These are phyloP conservation scores for Cyprinus carpio DNA, from an alignment of 2,113 vertebrate species.

Conservation along the genomic window DNA sequence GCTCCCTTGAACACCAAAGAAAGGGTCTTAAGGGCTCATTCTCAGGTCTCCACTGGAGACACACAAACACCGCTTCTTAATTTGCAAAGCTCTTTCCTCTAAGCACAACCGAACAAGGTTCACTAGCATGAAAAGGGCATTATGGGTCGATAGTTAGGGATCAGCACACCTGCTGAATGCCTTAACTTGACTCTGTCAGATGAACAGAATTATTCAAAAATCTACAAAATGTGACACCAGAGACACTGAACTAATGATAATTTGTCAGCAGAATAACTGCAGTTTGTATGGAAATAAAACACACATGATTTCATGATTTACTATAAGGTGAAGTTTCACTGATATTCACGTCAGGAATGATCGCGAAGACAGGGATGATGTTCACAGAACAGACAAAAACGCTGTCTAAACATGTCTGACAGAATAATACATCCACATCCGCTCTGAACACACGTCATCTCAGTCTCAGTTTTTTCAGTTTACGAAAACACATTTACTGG, in stretches of 20 bases:
- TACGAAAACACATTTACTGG: neutral
- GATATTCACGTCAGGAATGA: neutral
- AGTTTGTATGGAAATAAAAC: neutral
- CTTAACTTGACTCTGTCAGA: neutral
- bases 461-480: no score
- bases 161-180: neutral
- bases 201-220: no score
- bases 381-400: neutral
- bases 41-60: conserved; percentile 17
- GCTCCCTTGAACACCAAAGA: neutral
- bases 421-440: neutral
- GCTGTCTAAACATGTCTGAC: neutral
- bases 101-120: no score
- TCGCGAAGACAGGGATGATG: neutral
- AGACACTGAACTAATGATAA: neutral
- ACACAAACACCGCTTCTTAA: neutral
- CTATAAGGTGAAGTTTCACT: neutral
- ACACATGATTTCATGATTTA: no score
- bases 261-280: neutral
- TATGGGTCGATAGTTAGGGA: no score
- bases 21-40: neutral
- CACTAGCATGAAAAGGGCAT: neutral
- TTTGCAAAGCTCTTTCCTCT: neutral
- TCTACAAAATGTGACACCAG: neutral
- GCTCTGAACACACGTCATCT: no score